A percentile compares a stretch with the other conserved stretches of the same genome.
Evolutionary conservation across 2,888 invertebrate species (phyloP).

Genomic region (Yponomeuta evonymella): DNA sequence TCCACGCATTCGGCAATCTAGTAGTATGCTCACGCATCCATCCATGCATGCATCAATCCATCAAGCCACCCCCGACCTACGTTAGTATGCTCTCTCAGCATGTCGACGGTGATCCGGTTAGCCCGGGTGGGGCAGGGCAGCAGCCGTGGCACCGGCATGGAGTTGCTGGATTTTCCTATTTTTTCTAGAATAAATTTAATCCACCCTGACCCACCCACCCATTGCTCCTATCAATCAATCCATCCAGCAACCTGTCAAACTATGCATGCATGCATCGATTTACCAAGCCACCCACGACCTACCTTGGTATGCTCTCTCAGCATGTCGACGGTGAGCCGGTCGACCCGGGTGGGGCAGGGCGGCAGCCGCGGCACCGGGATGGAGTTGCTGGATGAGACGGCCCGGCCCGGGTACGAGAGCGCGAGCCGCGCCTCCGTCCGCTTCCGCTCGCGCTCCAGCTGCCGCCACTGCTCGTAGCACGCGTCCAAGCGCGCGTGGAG

Average conservation of each 20-base stretch:
- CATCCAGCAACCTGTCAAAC: too few species aligned
- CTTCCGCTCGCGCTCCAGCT: constrained; percentile 86
- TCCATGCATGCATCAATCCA: not conserved
- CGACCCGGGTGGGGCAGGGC: constrained; percentile 85
- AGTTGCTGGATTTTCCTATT: too few species aligned
- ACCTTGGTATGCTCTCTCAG: constrained; percentile 85
- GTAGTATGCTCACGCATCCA: too few species aligned
- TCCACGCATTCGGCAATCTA: too few species aligned
- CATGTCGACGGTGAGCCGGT: constrained; percentile 87
- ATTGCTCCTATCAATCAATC: too few species aligned
- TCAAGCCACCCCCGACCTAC: constrained; percentile 33
- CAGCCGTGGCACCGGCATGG: constrained; percentile 37
- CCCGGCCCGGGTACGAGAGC: constrained; percentile 85
- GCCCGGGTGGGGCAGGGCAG: constrained; percentile 86
- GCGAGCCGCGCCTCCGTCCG: constrained; percentile 87
- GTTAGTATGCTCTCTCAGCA: constrained; percentile 86
- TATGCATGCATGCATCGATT: too few species aligned
- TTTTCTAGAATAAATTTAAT: too few species aligned
- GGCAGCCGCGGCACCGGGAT: constrained; percentile 85
- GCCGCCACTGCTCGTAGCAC: constrained; percentile 87
- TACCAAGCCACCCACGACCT: not conserved
- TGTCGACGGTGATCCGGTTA: constrained; percentile 86
- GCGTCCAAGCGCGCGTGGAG: constrained; percentile 84
- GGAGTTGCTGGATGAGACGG: constrained; percentile 85
- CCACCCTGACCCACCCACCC: too few species aligned